Evolutionary conservation across 2,888 invertebrate species (phyloP).

Genomic region (Clistopyga incitator): DNA sequence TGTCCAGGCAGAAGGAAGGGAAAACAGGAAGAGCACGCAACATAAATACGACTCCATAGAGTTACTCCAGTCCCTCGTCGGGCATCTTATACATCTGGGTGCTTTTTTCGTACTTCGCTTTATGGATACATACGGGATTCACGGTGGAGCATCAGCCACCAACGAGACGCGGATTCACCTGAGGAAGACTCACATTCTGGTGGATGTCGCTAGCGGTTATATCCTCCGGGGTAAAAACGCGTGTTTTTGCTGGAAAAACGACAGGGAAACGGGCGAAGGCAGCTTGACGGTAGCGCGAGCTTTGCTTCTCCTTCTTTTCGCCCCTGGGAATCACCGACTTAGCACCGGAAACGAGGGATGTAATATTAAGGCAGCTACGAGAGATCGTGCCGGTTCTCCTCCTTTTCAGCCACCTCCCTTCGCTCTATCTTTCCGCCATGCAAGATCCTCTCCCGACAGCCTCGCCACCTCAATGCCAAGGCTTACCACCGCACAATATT

Average conservation of each 20-base stretch:
- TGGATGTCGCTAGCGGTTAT: constrained; percentile 2
- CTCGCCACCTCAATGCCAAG: constrained; percentile 20
- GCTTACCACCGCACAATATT: constrained; percentile 53
- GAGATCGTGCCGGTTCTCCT: constrained; percentile 44
- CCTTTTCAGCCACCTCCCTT: constrained; percentile 28
- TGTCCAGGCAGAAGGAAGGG: constrained; percentile 26
- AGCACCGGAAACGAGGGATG: constrained; percentile 75
- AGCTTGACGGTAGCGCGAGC: constrained; percentile 26
- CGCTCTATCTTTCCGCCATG: constrained; percentile 27
- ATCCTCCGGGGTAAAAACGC: constrained; percentile 43
- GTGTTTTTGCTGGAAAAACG: constrained; percentile 38
- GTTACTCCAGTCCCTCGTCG: constrained; percentile 3
- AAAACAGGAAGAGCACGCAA: constrained; percentile 13
- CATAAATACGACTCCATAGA: neutral
- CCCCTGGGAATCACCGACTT: constrained; percentile 66
- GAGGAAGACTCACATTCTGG: constrained; percentile 25
- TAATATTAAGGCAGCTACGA: constrained; percentile 76
- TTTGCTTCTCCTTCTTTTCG: constrained; percentile 32
- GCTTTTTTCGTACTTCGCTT: constrained; percentile 17
- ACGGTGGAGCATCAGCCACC: constrained; percentile 10
- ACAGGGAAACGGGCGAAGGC: constrained; percentile 38
- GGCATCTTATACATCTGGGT: constrained; percentile 1
- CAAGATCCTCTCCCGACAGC: constrained; percentile 16
- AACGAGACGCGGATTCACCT: constrained; percentile 30
- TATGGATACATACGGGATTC: constrained; percentile 23